These are phyloP conservation scores for Nemapogon koenigi DNA, from an alignment of 2,888 invertebrate species.

Conservation along the genomic window DNA sequence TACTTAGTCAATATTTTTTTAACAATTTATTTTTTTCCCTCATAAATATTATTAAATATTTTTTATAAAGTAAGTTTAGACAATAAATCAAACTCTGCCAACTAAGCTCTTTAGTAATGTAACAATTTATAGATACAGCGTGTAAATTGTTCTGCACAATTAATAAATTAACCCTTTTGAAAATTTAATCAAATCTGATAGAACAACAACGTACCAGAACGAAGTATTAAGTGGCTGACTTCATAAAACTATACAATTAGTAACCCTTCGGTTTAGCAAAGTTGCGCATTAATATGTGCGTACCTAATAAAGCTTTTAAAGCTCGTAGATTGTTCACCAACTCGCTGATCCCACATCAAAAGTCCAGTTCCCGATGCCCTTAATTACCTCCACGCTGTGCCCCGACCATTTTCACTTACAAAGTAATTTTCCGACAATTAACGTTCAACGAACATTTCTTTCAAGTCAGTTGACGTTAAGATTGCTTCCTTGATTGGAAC, in stretches of 20 bases:
- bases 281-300: slow-evolving; percentile 5
- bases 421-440: slow-evolving; percentile 51
- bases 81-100: too few relatives aligned
- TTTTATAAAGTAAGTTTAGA: too few relatives aligned
- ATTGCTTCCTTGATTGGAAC: slow-evolving; percentile 29
- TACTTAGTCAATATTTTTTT: too few relatives aligned
- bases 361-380: background rate
- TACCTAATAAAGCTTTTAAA: slow-evolving; percentile 7
- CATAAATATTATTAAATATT: too few relatives aligned
- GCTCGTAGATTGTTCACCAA: background rate
- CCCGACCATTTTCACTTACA: slow-evolving; percentile 26
- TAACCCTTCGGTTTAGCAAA: background rate
- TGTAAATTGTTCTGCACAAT: too few relatives aligned
- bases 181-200: too few relatives aligned
- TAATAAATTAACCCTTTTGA: too few relatives aligned
- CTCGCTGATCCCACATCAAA: background rate
- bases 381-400: slow-evolving; percentile 3
- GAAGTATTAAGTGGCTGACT: too few relatives aligned
- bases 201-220: too few relatives aligned
- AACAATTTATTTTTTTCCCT: too few relatives aligned
- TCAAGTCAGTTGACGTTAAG: slow-evolving; percentile 38
- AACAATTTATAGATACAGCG: too few relatives aligned
- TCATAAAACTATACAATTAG: slow-evolving; percentile 1
- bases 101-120: too few relatives aligned
- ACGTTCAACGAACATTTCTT: slow-evolving; percentile 33